Conservation (phyloP, 2,113 vertebrate species). For the Girardinichthys multiradiatus region DNA sequence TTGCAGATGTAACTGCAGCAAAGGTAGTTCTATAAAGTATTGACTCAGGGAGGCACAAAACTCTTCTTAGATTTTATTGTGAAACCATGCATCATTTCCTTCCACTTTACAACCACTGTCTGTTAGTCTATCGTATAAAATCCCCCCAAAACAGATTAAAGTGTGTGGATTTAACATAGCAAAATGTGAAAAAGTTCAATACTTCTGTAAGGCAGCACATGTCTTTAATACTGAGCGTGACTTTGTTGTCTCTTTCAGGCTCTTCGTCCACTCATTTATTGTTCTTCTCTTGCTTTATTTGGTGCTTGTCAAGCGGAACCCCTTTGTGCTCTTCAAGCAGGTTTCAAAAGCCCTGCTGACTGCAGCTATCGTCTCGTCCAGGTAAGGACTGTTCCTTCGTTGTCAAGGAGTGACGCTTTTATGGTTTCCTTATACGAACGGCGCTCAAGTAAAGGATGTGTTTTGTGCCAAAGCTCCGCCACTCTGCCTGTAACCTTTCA, state of each 20-base stretch:
- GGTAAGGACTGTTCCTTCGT: background rate
- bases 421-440: background rate
- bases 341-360: background rate
- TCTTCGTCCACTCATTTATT: fast-evolving
- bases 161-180: background rate
- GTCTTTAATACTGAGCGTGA: no score
- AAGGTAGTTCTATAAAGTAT: no score
- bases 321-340: background rate
- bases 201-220: no score
- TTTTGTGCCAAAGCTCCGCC: background rate
- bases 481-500: background rate
- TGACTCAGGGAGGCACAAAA: no score
- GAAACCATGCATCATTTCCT: no score
- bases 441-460: background rate
- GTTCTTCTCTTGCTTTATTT: background rate
- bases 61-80: no score
- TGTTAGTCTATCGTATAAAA: no score
- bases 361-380: background rate
- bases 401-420: background rate
- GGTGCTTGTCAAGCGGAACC: background rate
- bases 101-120: no score
- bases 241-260: background rate
- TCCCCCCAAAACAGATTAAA: no score
- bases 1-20: no score
- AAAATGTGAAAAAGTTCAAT: no score